Base-by-base conservation (phyloP, 1,140 invertebrate species). In the Drosophila nasuta region DNA sequence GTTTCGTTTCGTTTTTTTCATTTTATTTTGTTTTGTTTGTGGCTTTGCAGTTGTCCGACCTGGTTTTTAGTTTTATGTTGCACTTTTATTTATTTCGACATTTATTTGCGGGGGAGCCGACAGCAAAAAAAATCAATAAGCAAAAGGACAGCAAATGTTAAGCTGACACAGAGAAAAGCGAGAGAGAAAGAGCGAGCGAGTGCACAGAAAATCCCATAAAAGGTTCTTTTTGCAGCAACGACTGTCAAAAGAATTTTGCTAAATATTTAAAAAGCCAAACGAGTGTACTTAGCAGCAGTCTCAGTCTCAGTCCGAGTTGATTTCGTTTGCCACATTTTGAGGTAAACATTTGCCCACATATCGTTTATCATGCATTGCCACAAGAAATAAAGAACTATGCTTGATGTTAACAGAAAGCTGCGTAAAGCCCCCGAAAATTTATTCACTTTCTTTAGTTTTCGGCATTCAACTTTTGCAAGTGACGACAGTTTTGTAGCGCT, bases 71-170 rank as follows among this genome's bases (percentile, higher is more conserved):
- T 75, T 79, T 65, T 71, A 73, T 87, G 72, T 69, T 83, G 77
- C 80, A 88, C 77, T 89, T 83, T 83, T 88, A 88, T 89, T 81
- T 66, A 75, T 83, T 89, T 88, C 63, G 80, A 89, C 83, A 83
- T 79, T 79, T 51, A 65, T 58, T 52, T 76, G 15, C 13, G 7
- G 17, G 11, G 1, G 15, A 15, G 56, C 41, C 1, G 35, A 38
- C 35, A 8, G 7, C 57, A 54, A 81, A 83, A 52, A 79, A 79
- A 88, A 88, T 87, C 83, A 78, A 88, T 88, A 88, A 62, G 15
- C 46, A 15, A 56, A 79, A 41, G 48, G 25, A 65, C 58, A 72
- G 46, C 64, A 63, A 67, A 71, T 76, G 49, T 65, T 78, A 75
- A 78, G 76, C 76, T 76, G 67, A 3, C 8, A 38, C 35, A 38